Evolutionary conservation across 2,888 invertebrate species (phyloP).

Genomic region (Nemoura dubitans): DNA sequence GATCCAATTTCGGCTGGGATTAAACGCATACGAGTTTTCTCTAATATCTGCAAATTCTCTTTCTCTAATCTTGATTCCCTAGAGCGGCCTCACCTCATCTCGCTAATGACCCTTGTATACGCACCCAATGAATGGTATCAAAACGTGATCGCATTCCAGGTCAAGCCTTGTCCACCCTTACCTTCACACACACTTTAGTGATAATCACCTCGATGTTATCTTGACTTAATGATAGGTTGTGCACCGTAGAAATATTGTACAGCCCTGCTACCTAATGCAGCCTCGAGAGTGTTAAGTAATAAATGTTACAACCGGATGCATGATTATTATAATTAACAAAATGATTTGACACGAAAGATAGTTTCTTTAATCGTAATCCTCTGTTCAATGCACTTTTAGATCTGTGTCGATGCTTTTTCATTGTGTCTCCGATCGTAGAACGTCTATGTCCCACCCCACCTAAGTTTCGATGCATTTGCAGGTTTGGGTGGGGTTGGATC

Average conservation of each 20-base stretch:
- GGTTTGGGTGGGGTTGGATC: background rate
- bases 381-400: slow-evolving; percentile 29
- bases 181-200: background rate
- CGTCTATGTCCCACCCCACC: background rate
- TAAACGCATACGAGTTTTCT: no score
- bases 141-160: background rate
- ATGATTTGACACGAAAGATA: slow-evolving; percentile 31
- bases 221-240: slow-evolving; percentile 2
- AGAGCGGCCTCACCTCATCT: no score
- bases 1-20: no score
- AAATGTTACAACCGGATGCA: slow-evolving; percentile 29
- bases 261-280: slow-evolving; percentile 37
- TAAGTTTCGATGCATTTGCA: background rate
- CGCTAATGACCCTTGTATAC: no score
- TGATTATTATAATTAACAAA: slow-evolving; percentile 41
- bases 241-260: background rate
- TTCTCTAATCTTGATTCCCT: no score
- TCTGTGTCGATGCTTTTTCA: slow-evolving; percentile 16
- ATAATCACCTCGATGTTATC: background rate
- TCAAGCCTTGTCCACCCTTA: background rate
- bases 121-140: no score
- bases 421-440: background rate
- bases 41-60: no score
- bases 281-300: slow-evolving; percentile 36
- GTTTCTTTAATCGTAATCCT: slow-evolving; percentile 17